Evolutionary conservation across 2,797 vertebrate genomes (phyloP).

Genomic region (Bufotes viridis): DNA sequence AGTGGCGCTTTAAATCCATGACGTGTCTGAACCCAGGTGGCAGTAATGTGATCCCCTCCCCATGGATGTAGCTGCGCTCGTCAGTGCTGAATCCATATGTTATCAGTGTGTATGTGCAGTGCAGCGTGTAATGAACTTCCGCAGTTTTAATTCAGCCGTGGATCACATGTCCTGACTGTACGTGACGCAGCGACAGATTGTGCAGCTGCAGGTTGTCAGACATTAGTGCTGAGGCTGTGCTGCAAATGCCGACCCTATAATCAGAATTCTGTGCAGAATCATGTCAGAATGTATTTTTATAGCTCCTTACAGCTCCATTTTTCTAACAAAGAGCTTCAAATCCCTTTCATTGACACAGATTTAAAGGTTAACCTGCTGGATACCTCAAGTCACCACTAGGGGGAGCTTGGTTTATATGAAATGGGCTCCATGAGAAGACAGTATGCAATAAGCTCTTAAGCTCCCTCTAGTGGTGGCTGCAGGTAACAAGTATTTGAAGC

Average conservation of each 20-base stretch:
- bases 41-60: neutral
- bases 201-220: no score
- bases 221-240: no score
- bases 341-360: neutral
- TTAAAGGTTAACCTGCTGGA: no score
- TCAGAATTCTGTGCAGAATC: no score
- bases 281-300: no score
- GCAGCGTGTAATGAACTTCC: conserved; percentile 20
- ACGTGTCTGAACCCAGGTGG: neutral
- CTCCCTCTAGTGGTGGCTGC: neutral
- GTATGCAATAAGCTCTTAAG: neutral
- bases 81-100: conserved; percentile 5
- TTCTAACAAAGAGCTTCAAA: neutral
- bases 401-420: neutral
- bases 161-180: neutral
- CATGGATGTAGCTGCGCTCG: neutral
- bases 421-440: neutral
- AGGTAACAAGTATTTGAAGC: no score
- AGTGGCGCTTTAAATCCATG: neutral
- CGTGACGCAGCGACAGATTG: neutral
- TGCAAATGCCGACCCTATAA: no score
- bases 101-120: conserved; percentile 2
- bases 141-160: neutral
- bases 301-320: no score
- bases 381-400: neutral